Evolutionary conservation across 2,888 invertebrate species (phyloP), one percentile per base, ranked within the genome.

Genomic region (Himalopsyche kuldschensis): DNA sequence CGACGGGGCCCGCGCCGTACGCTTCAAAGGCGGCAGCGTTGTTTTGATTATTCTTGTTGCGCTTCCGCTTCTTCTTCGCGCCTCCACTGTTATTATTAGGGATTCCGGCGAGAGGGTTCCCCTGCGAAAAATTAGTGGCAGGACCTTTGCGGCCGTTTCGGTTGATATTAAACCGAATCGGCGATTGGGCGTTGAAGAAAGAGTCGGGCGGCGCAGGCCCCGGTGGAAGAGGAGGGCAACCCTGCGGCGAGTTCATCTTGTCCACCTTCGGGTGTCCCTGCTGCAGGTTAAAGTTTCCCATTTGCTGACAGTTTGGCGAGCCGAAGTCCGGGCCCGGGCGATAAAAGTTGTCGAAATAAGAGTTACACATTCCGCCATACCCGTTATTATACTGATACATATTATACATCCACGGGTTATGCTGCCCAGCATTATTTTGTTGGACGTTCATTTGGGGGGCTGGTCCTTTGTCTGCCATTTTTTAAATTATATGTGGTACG

Each of bases 11-110:
- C 20, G 30, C 27, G 69, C 69, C 69, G 15, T 69, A 69, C 24
- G 69, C 20, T 69, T 69, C 69, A 15, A 69, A 69, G 89, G 4
- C 92, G 92, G n/a, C 92, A 92, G 86, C 88, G 63, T 88, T 87
- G 78, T 88, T 87, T 79, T 91, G 90, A 87, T 91, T 92, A 87
- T 93, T 93, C 88, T 94, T 94, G 88, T 95, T 95, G 86, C 94
- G 93, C 90, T 95, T 96, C 80, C 95, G 93, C 88, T 96, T 96
- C 90, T 95, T 96, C 91, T 96, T 96, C 0, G 93, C 92, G 15
- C 92, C 92, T 83, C 92, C 93, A 55, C 86, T 86, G 87, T 88
- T 90, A 27, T 91, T 89, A 11, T 69, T 69, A 75, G 91, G 91
- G 87, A 91, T 91, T 87, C 90, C 91, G 87, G 76, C 27, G 20